A percentile compares a stretch with the other conserved stretches of the same genome.
Evolutionary conservation across 2,113 vertebrate genomes (phyloP).

Genomic region (Pseudolaguvia tuberculata): DNA sequence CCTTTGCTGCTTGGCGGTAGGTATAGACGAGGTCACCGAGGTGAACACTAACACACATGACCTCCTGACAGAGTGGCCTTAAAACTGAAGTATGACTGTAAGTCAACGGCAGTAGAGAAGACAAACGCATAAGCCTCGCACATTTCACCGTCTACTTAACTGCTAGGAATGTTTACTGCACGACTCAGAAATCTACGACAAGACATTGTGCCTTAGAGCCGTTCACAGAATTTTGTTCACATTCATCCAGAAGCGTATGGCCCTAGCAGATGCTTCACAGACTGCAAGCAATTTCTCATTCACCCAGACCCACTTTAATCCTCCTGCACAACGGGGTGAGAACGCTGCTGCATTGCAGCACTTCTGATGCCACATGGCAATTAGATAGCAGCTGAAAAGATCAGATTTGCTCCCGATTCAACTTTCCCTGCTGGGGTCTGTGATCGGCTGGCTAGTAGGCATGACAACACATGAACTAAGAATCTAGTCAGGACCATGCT

Average conservation of each 20-base stretch:
- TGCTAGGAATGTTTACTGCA: background rate
- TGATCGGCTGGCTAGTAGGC: background rate
- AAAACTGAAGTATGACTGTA: background rate
- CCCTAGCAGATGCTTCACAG: background rate
- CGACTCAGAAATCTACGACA: background rate
- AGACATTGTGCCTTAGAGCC: background rate
- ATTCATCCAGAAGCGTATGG: background rate
- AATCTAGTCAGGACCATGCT: constrained; percentile 5
- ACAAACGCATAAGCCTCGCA: background rate
- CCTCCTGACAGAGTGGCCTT: constrained; percentile 3
- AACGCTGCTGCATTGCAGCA: constrained; percentile 32
- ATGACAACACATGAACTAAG: background rate
- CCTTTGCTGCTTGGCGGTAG: constrained; percentile 42
- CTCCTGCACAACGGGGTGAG: constrained; percentile 21
- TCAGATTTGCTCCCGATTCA: background rate
- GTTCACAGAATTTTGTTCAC: background rate
- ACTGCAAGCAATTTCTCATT: constrained; percentile 9
- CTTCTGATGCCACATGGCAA: constrained; percentile 26
- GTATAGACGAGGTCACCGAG: constrained; percentile 37
- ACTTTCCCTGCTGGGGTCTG: background rate
- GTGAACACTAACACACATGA: constrained; percentile 35
- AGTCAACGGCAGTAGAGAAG: background rate
- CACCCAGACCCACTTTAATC: constrained; percentile 1
- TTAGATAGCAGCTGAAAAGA: constrained; percentile 1
- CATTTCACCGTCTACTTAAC: background rate